Evolutionary conservation across 1,140 invertebrate genomes (phyloP).

Genomic region (Ceratosolen fusciceps): DNA sequence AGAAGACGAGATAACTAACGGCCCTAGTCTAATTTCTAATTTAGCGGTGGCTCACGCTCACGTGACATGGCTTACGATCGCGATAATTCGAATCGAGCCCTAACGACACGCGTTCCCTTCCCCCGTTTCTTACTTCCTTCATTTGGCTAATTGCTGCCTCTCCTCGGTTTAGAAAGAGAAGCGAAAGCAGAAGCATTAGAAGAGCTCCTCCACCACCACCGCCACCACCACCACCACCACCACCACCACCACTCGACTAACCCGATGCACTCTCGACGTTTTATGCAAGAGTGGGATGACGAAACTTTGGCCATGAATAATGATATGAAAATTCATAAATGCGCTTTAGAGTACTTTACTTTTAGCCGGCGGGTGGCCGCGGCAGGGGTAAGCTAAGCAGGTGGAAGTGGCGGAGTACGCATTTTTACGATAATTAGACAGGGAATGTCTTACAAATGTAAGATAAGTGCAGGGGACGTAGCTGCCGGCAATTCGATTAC

Average conservation of each 20-base stretch:
- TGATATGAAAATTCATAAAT: neutral
- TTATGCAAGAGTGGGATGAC: too few relatives aligned
- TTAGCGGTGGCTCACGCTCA: constrained; percentile 48
- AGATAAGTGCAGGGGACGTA: neutral
- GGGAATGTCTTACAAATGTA: neutral
- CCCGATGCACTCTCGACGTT: too few relatives aligned
- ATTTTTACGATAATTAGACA: neutral
- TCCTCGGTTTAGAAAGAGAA: neutral
- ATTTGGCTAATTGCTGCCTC: neutral
- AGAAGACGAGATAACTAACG: neutral
- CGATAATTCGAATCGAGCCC: neutral
- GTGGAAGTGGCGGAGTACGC: too few relatives aligned
- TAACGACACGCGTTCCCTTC: neutral
- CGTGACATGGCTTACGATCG: constrained; percentile 46
- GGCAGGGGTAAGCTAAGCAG: too few relatives aligned
- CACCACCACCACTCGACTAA: too few relatives aligned
- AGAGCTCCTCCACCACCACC: too few relatives aligned
- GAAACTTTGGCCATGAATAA: neutral
- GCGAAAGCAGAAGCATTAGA: too few relatives aligned
- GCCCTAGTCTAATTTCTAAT: constrained; percentile 52
- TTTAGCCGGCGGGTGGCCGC: too few relatives aligned
- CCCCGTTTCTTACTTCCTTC: neutral
- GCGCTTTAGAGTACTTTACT: neutral
- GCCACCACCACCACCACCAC: too few relatives aligned
- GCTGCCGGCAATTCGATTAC: too few relatives aligned